phyloP scores from a whole-genome alignment of 2,113 vertebrate species.

The Atractosteus spatula region DNA sequence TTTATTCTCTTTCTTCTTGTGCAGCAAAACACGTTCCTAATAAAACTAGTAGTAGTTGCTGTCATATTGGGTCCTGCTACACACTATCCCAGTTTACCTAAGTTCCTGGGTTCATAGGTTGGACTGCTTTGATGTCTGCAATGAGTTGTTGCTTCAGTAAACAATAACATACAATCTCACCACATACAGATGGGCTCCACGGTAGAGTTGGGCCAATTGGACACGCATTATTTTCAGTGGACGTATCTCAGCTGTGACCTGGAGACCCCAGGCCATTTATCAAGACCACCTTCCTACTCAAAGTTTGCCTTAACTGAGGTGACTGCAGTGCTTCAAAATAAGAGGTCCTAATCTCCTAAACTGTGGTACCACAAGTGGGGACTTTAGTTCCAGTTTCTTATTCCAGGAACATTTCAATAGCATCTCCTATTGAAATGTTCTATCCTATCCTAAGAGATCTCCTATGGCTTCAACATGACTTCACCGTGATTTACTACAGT shows the following conservation, averaged over 20 bases:
- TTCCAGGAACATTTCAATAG: too few species aligned
- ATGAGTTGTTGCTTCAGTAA: conserved; percentile 49
- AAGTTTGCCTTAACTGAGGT: conserved; percentile 19
- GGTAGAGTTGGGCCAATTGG: conserved; percentile 36
- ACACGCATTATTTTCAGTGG: conserved; percentile 58
- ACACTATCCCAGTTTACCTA: neutral
- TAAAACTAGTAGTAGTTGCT: too few species aligned
- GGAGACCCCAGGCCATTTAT: conserved; percentile 57
- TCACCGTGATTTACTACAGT: too few species aligned
- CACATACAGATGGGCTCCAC: conserved; percentile 56
- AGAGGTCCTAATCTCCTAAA: conserved; percentile 1
- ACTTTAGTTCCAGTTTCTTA: too few species aligned
- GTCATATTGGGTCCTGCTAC: neutral
- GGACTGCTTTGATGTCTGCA: conserved; percentile 62
- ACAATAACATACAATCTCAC: conserved; percentile 41
- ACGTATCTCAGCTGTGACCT: conserved; percentile 57
- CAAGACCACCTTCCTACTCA: conserved; percentile 42
- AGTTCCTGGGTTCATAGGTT: conserved; percentile 28
- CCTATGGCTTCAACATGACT: too few species aligned
- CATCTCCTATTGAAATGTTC: accelerated
- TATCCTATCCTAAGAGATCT: too few species aligned
- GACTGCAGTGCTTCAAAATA: conserved; percentile 34
- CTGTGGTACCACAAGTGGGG: too few species aligned
- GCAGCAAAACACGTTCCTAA: too few species aligned
- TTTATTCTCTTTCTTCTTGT: too few species aligned